phyloP scores from a whole-genome alignment of 92 coral and sea anemone species.

The Palythoa caribaeorum region DNA sequence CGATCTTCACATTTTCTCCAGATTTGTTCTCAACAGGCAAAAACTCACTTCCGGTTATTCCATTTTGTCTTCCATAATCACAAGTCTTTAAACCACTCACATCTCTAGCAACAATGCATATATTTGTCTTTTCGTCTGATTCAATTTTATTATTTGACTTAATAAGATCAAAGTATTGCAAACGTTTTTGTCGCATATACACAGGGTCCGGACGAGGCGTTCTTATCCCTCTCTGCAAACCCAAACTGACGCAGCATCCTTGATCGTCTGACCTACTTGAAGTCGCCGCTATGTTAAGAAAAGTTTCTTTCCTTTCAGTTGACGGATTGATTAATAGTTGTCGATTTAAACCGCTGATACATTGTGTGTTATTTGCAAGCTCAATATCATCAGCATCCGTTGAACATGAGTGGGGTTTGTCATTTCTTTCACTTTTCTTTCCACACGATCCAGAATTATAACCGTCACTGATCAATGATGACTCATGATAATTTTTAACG shows the following conservation, averaged over 20 bases:
- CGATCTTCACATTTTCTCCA: neutral
- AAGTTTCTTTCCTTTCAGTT: neutral
- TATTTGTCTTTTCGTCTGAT: neutral
- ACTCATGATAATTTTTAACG: constrained; percentile 12
- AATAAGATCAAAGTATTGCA: constrained; percentile 58
- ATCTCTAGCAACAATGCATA: neutral
- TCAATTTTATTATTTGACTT: constrained; percentile 1
- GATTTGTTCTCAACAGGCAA: neutral
- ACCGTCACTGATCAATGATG: constrained; percentile 7
- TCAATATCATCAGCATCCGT: constrained; percentile 5
- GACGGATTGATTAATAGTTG: neutral
- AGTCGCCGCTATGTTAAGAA: neutral
- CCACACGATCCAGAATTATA: constrained; percentile 1
- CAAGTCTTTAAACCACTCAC: neutral
- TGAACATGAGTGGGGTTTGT: neutral
- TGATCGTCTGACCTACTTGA: neutral
- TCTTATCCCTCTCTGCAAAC: neutral
- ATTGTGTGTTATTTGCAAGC: neutral
- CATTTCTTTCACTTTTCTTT: neutral
- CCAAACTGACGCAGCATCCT: neutral
- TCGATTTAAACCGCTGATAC: neutral
- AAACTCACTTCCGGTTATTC: neutral
- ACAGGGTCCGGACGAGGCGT: constrained; percentile 73
- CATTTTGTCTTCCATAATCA: neutral
- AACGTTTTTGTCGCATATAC: constrained; percentile 79